Percentiles rank a stretch among this genome's conserved stretches.
These are phyloP conservation scores for Botrylloides violaceus DNA, from an alignment of 23 tunicate genomes.

Conservation along the genomic window DNA sequence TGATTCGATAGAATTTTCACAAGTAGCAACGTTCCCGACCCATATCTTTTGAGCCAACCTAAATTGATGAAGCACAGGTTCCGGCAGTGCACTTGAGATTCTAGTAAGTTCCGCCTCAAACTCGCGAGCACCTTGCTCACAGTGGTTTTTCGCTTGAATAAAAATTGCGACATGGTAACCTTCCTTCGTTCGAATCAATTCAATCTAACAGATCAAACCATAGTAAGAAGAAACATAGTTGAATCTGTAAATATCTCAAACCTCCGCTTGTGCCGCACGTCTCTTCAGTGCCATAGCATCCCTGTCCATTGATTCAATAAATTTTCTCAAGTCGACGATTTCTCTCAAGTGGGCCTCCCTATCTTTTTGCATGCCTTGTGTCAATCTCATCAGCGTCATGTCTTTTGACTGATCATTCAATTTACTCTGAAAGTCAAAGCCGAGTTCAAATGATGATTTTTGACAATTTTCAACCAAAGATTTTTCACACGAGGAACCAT, in stretches of 20 bases:
- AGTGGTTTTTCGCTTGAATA: slow-evolving; percentile 2
- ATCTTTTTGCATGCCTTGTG: slow-evolving; percentile 10
- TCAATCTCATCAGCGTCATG: not conserved
- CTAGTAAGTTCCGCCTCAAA: not conserved
- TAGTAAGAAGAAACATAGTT: too few species aligned
- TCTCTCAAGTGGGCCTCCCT: slow-evolving; percentile 7
- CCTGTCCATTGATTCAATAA: not conserved
- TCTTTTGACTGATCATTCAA: not conserved
- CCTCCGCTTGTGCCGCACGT: slow-evolving; percentile 11
- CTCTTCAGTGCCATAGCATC: not conserved
- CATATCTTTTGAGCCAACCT: slow-evolving; percentile 3
- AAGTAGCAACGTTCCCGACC: slow-evolving; percentile 2
- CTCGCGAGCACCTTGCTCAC: slow-evolving; percentile 5
- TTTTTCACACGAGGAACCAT: too few species aligned
- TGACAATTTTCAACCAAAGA: too few species aligned
- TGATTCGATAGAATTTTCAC: slow-evolving; percentile 13
- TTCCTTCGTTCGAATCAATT: slow-evolving; percentile 12
- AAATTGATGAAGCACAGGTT: not conserved
- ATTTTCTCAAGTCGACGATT: not conserved
- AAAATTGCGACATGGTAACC: not conserved
- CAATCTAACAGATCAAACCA: not conserved
- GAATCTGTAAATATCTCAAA: slow-evolving; percentile 3
- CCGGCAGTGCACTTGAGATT: not conserved
- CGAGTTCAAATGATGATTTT: too few species aligned
- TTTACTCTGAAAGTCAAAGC: too few species aligned